Percentiles rank a stretch among this genome's conserved stretches.
Evolutionary conservation across 2,113 vertebrate genomes (phyloP).

Genomic region (Anolis carolinensis): DNA sequence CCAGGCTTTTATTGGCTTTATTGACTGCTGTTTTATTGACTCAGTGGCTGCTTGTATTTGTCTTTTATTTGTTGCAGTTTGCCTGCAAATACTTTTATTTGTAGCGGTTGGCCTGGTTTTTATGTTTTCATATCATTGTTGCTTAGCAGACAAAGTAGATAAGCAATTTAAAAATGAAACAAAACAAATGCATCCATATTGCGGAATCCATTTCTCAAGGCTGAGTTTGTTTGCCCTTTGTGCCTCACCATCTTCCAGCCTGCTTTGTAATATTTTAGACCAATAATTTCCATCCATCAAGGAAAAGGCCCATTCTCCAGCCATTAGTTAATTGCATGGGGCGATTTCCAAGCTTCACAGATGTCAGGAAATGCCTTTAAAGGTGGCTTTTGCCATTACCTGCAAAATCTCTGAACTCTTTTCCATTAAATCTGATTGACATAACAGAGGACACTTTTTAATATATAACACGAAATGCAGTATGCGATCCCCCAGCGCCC

Average conservation of each 20-base stretch:
- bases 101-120: not conserved
- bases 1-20: not conserved
- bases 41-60: not conserved
- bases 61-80: not conserved
- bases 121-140: not conserved
- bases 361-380: conserved; percentile 8
- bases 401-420: not conserved
- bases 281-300: not conserved
- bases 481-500: not conserved
- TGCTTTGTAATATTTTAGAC: not conserved
- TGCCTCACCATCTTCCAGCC: not conserved
- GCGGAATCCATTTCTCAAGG: not conserved
- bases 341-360: not conserved
- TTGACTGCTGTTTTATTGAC: not conserved
- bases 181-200: not conserved
- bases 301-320: not conserved
- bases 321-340: conserved; percentile 12
- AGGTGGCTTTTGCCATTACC: not conserved
- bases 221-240: not conserved
- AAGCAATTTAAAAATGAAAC: not conserved
- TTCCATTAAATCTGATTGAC: not conserved
- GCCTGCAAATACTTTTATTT: not conserved
- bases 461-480: not conserved
- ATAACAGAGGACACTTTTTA: not conserved
- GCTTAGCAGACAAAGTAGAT: not conserved